These are phyloP conservation scores for Rhagonycha lutea DNA, from an alignment of 2,888 invertebrate species.

Conservation along the genomic window DNA sequence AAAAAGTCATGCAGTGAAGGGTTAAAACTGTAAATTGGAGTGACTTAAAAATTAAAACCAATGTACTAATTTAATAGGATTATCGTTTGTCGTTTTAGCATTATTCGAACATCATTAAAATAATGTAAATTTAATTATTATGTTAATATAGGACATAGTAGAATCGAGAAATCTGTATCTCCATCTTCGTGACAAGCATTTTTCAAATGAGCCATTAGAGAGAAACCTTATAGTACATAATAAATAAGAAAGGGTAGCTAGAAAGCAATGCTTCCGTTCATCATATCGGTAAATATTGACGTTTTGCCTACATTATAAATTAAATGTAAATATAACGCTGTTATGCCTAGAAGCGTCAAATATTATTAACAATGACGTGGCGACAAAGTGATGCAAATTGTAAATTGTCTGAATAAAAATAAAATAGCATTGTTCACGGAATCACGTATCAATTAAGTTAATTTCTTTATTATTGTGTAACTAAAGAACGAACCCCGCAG, in stretches of 20 bases:
- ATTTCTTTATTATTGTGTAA: background rate
- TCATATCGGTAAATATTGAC: background rate
- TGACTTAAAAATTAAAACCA: background rate
- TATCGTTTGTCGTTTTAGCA: background rate
- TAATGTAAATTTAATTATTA: background rate
- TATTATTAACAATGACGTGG: background rate
- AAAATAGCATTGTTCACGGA: background rate
- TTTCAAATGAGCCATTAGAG: background rate
- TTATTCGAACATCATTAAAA: background rate
- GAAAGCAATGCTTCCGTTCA: background rate
- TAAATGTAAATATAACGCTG: background rate
- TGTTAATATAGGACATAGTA: background rate
- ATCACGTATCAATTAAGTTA: slow-evolving; percentile 3
- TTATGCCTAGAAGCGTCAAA: background rate
- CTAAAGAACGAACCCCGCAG: slow-evolving; percentile 48
- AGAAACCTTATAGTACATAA: background rate
- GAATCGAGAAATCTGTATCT: background rate
- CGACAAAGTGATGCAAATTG: background rate
- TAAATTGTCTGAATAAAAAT: background rate
- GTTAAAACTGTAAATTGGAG: background rate
- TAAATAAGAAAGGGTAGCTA: background rate
- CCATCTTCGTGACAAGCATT: background rate
- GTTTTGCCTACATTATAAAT: background rate
- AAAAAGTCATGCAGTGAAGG: no score
- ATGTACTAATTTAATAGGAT: background rate